Evolutionary conservation across 2,888 invertebrate species (phyloP).

Genomic region (Monochamus alternatus): DNA sequence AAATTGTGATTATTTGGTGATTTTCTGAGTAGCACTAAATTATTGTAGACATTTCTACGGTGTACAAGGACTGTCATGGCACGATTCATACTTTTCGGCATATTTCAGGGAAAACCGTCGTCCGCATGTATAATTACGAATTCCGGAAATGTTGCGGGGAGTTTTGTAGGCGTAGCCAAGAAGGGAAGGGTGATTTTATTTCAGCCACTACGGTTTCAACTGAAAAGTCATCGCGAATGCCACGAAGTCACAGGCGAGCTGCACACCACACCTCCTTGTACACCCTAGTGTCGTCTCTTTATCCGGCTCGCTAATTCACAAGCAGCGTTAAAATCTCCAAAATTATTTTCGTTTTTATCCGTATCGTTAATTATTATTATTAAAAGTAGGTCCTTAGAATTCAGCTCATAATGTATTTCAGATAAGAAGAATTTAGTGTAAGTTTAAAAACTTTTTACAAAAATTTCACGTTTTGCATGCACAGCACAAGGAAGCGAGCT

Average conservation of each 20-base stretch:
- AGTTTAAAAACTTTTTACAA: no score
- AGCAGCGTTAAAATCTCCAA: neutral
- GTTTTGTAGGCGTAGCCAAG: constrained; percentile 46
- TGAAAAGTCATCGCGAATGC: constrained; percentile 68
- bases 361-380: constrained; percentile 1
- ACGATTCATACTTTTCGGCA: neutral
- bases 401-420: no score
- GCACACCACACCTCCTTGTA: constrained; percentile 61
- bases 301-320: neutral
- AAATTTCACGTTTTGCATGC: no score
- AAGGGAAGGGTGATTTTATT: constrained; percentile 47
- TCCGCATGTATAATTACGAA: constrained; percentile 19
- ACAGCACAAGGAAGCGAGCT: no score
- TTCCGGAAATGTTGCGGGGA: constrained; percentile 28
- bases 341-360: constrained; percentile 10
- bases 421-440: no score
- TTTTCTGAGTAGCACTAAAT: no score
- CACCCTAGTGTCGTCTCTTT: constrained; percentile 27
- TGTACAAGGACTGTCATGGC: no score
- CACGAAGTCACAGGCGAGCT: constrained; percentile 63
- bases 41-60: no score
- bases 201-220: constrained; percentile 57
- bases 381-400: constrained; percentile 14
- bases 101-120: constrained; percentile 40
- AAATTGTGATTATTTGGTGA: no score